Conservation (phyloP, 2,113 vertebrate genomes). For the Centropus bengalensis region DNA sequence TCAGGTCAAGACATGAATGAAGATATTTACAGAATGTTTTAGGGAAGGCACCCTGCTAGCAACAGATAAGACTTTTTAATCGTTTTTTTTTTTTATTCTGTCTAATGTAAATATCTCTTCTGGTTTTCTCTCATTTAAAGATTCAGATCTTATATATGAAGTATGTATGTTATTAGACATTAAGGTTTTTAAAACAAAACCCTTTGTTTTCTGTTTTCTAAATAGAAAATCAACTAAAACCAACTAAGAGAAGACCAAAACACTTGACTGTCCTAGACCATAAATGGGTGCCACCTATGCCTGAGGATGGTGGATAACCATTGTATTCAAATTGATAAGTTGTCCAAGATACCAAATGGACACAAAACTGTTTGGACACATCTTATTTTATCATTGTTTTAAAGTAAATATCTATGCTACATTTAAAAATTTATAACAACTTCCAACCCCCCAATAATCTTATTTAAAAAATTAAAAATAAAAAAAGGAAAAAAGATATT, state of each 20-base stretch:
- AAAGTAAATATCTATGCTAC: neutral
- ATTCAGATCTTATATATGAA: neutral
- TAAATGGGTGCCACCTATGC: rapidly evolving
- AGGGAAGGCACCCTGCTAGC: neutral
- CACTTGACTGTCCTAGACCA: rapidly evolving
- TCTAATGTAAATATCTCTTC: neutral
- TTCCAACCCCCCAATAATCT: neutral
- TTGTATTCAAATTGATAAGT: neutral
- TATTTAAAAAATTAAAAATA: neutral
- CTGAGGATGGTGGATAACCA: neutral
- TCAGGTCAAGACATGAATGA: neutral
- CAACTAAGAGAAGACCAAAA: neutral
- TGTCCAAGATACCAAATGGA: neutral
- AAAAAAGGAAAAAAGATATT: neutral
- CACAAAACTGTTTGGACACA: neutral
- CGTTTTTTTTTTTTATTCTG: neutral
- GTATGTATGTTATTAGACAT: neutral
- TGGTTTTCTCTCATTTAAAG: neutral
- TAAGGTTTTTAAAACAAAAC: neutral
- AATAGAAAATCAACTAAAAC: neutral
- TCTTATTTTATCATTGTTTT: neutral
- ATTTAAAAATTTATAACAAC: neutral
- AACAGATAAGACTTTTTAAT: neutral
- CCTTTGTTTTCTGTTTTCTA: neutral
- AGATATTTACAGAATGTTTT: constrained; percentile 5